Conservation (phyloP, 2,113 vertebrate genomes). For the Hypomesus transpacificus region DNA sequence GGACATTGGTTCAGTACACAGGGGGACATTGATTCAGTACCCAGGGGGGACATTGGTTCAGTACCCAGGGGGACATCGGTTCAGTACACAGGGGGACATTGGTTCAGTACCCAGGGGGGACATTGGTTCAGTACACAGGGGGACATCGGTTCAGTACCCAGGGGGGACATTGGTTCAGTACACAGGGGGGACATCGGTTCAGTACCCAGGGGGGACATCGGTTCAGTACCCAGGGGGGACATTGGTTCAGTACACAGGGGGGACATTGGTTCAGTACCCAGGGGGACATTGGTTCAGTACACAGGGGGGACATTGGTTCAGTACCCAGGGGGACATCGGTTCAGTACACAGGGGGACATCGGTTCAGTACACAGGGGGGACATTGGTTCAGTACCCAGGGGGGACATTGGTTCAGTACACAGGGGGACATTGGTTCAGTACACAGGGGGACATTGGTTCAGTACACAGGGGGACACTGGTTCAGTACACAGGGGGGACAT, state of each 20-base stretch:
- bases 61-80: too few relatives aligned
- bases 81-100: not conserved
- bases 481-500: not conserved
- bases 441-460: not conserved
- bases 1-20: not conserved
- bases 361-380: too few relatives aligned
- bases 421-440: too few relatives aligned
- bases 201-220: not conserved
- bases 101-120: too few relatives aligned
- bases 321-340: not conserved
- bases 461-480: not conserved
- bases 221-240: not conserved
- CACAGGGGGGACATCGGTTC: too few relatives aligned
- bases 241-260: not conserved
- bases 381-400: not conserved
- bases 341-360: not conserved
- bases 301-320: too few relatives aligned
- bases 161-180: too few relatives aligned
- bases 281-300: not conserved
- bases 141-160: too few relatives aligned
- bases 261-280: not conserved
- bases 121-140: too few relatives aligned
- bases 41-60: too few relatives aligned
- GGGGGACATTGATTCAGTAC: not conserved
- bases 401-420: not conserved